Conservation (phyloP, 1,140 invertebrate genomes). For the Ceratoteleas bidentatus region DNA sequence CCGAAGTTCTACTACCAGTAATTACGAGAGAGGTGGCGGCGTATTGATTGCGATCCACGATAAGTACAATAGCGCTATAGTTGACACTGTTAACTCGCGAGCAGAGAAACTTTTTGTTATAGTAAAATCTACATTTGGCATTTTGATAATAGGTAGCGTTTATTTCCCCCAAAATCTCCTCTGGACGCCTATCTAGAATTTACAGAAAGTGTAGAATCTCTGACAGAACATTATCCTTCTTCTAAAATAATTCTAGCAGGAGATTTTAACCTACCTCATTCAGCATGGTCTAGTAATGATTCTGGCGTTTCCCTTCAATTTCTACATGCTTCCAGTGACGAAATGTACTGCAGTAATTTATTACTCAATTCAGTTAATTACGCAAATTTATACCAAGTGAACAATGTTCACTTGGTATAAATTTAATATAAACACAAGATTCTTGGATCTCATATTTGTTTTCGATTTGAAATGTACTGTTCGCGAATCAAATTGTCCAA, state of each 20-base stretch:
- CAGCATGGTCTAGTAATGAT: not conserved
- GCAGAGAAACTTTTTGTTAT: not conserved
- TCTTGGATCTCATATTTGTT: not conserved
- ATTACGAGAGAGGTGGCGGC: not conserved
- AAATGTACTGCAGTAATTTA: not conserved
- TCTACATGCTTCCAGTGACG: not conserved
- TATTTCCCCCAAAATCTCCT: conserved; percentile 1
- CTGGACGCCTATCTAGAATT: not conserved
- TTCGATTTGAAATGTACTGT: not conserved
- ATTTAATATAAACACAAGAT: not conserved
- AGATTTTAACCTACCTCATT: conserved; percentile 7
- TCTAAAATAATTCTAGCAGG: not conserved
- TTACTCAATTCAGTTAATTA: not conserved
- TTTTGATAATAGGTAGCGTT: not conserved
- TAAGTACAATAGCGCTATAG: not conserved
- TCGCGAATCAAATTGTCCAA: too few relatives aligned
- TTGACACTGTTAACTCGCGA: not conserved
- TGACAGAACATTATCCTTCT: not conserved
- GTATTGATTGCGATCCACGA: not conserved
- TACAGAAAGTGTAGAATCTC: not conserved
- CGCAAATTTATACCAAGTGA: not conserved
- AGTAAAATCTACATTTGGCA: not conserved
- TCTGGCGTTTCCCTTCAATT: not conserved
- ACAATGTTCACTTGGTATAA: too few relatives aligned
- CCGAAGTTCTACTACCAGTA: not conserved